Conservation (phyloP, 1,140 invertebrate genomes). For the Drosophila sproati region DNA sequence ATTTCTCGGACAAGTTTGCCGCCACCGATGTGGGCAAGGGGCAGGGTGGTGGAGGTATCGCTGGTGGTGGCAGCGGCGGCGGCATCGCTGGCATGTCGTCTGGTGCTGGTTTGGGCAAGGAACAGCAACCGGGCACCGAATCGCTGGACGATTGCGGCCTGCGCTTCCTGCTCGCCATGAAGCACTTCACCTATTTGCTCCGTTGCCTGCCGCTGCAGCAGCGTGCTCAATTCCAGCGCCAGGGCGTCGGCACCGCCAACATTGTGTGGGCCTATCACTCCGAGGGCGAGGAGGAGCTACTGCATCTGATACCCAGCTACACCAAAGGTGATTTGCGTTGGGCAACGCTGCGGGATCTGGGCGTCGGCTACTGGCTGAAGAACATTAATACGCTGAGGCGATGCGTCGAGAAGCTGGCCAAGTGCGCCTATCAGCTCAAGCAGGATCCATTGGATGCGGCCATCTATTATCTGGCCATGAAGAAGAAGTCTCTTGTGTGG, state of each 20-base stretch:
- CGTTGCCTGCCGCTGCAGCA: slow-evolving; percentile 95
- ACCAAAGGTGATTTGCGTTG: slow-evolving; percentile 94
- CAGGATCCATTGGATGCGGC: slow-evolving; percentile 99
- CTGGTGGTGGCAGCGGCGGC: slow-evolving; percentile 55
- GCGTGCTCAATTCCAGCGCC: slow-evolving; percentile 93
- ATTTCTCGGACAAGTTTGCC: slow-evolving; percentile 93
- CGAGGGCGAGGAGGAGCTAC: slow-evolving; percentile 97
- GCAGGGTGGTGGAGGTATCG: slow-evolving; percentile 83
- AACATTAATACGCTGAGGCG: slow-evolving; percentile 93
- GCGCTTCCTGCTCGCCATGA: slow-evolving; percentile 97
- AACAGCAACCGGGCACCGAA: slow-evolving; percentile 89
- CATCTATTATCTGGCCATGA: slow-evolving; percentile 99
- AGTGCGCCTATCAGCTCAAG: slow-evolving; percentile 94
- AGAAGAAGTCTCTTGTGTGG: slow-evolving; percentile 98
- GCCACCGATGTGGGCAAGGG: slow-evolving; percentile 90
- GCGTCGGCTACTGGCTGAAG: slow-evolving; percentile 98
- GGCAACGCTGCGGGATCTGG: slow-evolving; percentile 95
- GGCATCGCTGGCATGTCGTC: slow-evolving; percentile 85
- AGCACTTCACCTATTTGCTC: slow-evolving; percentile 98
- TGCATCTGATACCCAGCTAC: slow-evolving; percentile 95
- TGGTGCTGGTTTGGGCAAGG: not conserved
- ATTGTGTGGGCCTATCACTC: slow-evolving; percentile 99
- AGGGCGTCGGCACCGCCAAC: slow-evolving; percentile 96
- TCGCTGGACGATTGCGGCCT: slow-evolving; percentile 99
- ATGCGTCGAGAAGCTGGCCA: slow-evolving; percentile 97